Percentiles rank a stretch among this genome's conserved stretches.
These are phyloP conservation scores for Ptyas mucosa DNA, from an alignment of 2,113 vertebrate genomes.

Conservation along the genomic window DNA sequence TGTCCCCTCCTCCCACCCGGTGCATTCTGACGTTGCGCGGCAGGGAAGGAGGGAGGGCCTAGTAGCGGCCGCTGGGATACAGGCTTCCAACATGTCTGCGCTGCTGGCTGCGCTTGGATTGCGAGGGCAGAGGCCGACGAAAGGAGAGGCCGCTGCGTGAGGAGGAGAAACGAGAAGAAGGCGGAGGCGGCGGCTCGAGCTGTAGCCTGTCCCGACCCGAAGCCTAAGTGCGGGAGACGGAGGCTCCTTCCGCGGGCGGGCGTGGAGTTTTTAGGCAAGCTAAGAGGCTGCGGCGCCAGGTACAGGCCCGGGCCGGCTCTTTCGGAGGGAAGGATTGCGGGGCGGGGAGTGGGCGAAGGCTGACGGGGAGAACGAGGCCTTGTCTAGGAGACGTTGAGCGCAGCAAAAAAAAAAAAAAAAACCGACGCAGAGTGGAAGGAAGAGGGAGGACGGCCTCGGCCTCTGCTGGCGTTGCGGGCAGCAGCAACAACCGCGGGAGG, in stretches of 20 bases:
- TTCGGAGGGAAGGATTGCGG: not conserved
- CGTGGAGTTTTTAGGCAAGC: constrained; percentile 10
- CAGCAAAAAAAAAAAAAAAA: not conserved
- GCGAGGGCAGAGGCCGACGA: constrained; percentile 19
- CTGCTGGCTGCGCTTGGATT: constrained; percentile 39
- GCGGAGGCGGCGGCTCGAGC: constrained; percentile 5
- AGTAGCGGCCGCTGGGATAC: constrained; percentile 38
- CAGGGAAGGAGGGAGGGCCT: constrained; percentile 28
- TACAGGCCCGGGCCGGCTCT: not conserved
- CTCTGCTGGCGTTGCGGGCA: not conserved
- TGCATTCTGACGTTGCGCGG: constrained; percentile 47
- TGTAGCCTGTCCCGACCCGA: not conserved
- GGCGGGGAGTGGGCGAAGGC: not conserved
- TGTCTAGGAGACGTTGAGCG: not conserved
- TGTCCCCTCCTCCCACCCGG: constrained; percentile 1
- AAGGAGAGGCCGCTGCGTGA: constrained; percentile 21
- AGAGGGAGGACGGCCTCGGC: not conserved
- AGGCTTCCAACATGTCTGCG: constrained; percentile 49
- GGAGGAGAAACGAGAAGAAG: not conserved
- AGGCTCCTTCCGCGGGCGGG: not conserved
- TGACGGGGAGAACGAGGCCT: not conserved
- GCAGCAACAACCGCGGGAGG: not conserved
- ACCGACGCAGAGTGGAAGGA: not conserved
- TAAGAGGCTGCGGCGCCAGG: not conserved
- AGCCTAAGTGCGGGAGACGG: not conserved